Evolutionary conservation across 2,888 invertebrate genomes (phyloP).

Genomic region (Morpho helenor): DNA sequence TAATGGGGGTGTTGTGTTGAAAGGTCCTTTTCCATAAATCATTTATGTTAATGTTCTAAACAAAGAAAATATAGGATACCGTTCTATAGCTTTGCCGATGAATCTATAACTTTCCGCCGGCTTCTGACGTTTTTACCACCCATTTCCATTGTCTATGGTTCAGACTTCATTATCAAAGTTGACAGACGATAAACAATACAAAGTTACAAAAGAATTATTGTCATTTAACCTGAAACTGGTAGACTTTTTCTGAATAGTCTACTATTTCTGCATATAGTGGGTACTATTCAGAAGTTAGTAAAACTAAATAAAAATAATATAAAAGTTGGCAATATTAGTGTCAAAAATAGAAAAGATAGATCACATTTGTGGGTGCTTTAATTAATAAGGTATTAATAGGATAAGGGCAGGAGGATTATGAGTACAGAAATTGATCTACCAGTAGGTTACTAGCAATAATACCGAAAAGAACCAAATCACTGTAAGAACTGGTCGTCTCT

Average conservation of each 20-base stretch:
- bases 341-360: too few species aligned
- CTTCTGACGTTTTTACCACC: conserved; percentile 18
- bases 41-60: conserved; percentile 30
- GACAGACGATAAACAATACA: conserved; percentile 6
- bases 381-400: too few species aligned
- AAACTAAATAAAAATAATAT: too few species aligned
- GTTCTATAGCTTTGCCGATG: conserved; percentile 13
- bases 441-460: too few species aligned
- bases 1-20: conserved; percentile 17
- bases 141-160: conserved; percentile 6
- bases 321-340: too few species aligned
- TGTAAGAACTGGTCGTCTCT: too few species aligned
- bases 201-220: conserved; percentile 2
- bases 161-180: not conserved
- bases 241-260: not conserved
- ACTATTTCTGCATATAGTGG: too few species aligned
- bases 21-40: conserved; percentile 28
- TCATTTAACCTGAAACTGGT: not conserved
- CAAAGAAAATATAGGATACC: conserved; percentile 24
- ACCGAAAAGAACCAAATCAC: too few species aligned
- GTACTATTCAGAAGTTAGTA: not conserved
- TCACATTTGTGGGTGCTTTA: too few species aligned
- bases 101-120: conserved; percentile 18
- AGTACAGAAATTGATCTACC: too few species aligned
- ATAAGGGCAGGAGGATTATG: too few species aligned